These are phyloP conservation scores for Danionella cerebrum DNA, from an alignment of 2,113 vertebrate species.

Conservation along the genomic window DNA sequence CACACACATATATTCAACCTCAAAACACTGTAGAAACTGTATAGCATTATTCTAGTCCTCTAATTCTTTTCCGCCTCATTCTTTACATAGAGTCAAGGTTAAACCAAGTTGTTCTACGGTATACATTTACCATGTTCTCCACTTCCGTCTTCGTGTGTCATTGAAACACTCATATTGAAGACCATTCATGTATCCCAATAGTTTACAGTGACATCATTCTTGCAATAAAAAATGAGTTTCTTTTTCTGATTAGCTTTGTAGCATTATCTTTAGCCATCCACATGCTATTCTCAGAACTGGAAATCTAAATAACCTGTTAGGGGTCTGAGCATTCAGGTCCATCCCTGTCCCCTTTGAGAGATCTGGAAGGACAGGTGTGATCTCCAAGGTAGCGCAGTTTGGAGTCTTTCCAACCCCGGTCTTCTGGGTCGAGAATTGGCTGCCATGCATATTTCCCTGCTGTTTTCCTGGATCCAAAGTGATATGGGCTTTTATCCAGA, in stretches of 20 bases:
- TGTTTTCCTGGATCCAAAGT: slow-evolving; percentile 20
- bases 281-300: background rate
- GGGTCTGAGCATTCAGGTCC: background rate
- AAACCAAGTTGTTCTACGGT: too few relatives aligned
- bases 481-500: slow-evolving; percentile 28
- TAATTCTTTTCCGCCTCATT: too few relatives aligned
- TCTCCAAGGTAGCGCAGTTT: slow-evolving; percentile 23
- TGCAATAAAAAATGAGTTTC: background rate
- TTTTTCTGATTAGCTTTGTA: background rate
- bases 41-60: too few relatives aligned
- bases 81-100: too few relatives aligned
- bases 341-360: background rate
- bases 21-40: too few relatives aligned
- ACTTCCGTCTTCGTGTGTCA: background rate
- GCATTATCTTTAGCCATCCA: background rate
- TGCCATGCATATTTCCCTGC: slow-evolving; percentile 29
- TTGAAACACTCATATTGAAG: background rate
- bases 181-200: background rate
- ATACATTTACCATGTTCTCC: too few relatives aligned
- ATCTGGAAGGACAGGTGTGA: slow-evolving; percentile 34
- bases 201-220: background rate
- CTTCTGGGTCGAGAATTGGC: slow-evolving; percentile 30
- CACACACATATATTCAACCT: too few relatives aligned
- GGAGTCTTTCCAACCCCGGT: slow-evolving; percentile 26
- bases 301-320: background rate